Evolutionary conservation across 92 coral and sea anemone genomes (phyloP), one percentile per base, ranked within the genome.

Genomic region (Zoanthus sansibaricus): DNA sequence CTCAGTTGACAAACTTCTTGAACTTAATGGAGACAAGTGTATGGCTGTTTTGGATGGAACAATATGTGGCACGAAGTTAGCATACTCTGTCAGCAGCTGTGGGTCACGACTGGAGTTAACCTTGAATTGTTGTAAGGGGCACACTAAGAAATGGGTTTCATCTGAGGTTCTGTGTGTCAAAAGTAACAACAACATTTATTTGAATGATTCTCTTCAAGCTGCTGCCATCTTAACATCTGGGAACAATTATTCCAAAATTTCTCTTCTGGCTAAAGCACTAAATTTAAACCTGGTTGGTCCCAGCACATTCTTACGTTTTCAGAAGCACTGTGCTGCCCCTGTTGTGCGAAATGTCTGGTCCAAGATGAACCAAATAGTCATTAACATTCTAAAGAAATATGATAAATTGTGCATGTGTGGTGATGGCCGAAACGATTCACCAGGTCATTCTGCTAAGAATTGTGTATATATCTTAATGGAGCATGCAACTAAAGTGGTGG

Each of bases 201-300:
- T 78, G 33, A 76, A 71, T 71, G 89, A 88, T 51, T 56, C 62
- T 61, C 7, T 84, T 68, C 64, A 77, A 2, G 80, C 91, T 32
- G 64, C 74, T 12, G 78, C 94, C 7, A 54, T 91, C n/a, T 18
- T 83, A 12, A 42, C 87, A 14, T 78, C 94, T 16, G 94, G 90
- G 1, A 91, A 91, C 45, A 87, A 91, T 44, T 91, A 83, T 72
- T 54, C 83, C 12, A 91, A 91, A n/a, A 68, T 91, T 49, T 12
- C 12, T 32, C 86, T 91, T 64, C 64, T 90, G 16, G 56, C 74
- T n/a, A 82, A 91, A 55, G 91, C 79, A 13, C 48, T 91, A 46
- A 87, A 87, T 45, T 69, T 91, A 49, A 46, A 62, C 45, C 12
- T 56, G 10, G 30, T 80, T 15, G 30, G 93, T 11, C 66, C n/a